Base-by-base conservation (phyloP, 2,113 vertebrate species). In the Otis tarda region DNA sequence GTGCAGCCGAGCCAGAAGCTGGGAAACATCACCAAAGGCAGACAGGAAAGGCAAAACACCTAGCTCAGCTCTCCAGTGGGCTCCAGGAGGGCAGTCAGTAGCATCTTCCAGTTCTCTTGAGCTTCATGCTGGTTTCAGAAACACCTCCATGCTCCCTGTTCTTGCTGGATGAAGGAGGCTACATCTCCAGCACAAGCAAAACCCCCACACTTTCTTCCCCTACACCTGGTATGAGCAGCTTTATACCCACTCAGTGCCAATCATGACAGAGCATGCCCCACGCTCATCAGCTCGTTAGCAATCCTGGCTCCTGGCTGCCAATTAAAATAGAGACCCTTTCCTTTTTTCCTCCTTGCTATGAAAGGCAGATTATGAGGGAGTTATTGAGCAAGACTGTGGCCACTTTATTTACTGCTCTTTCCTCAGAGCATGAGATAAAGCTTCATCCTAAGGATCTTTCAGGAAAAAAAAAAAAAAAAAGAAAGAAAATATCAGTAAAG, bases 111-210 rank as follows among this genome's bases (percentile, higher is more conserved):
- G 37, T 20, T 70, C 24, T 61, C 65, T 31, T 6, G 5, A 74
- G 31, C 35, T 60, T 37, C 35, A 2, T 0, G 0, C 12, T 21
- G 4, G 8, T 24, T 65, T 27, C 50, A 37, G 41, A 53, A 53
- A 33, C 3, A 17, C 8, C 16, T 25, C 43, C 27, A 6, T 2
- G 2, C 21, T 22, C 28, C 8, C 8, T 9, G 3, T 0, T 1
- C 6, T 45, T 28, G 6, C 13, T 9, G 1, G 14, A 59, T 65
- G 20, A 69, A 6, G 4, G 11, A 16, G 4, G 12, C 47, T 53
- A 6, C 10, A 15, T 4, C 18, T 65, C 17, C 9, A 64, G 4
- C 24, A 20, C 5, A 69, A 3, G 22, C 3, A 4, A 31, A 7
- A 50, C 18, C 8, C 11, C 21, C 47, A 6, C 27, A 2, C 22